A percentile compares a stretch with the other conserved stretches of the same genome.
Conservation (phyloP, 23 tunicate genomes). For the Botrylloides violaceus region DNA sequence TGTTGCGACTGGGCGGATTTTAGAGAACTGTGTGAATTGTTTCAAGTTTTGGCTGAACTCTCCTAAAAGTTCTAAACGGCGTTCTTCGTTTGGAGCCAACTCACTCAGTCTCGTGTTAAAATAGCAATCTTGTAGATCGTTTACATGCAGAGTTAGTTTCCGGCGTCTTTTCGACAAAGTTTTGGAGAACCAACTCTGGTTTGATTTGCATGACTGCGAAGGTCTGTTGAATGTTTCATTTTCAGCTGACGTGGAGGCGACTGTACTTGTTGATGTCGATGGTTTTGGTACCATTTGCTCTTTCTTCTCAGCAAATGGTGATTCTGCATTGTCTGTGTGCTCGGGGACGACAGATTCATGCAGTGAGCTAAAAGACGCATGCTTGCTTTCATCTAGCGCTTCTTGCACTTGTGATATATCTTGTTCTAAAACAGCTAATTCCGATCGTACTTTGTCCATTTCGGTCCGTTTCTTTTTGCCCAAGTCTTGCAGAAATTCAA, state of each 20-base stretch:
- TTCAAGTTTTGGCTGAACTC: slow-evolving; percentile 60
- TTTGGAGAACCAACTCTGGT: slow-evolving; percentile 54
- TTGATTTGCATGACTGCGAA: slow-evolving; percentile 36
- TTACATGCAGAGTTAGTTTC: slow-evolving; percentile 48
- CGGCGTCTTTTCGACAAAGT: slow-evolving; percentile 56
- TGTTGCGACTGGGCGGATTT: slow-evolving; percentile 69
- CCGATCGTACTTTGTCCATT: slow-evolving; percentile 42
- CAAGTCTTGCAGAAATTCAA: slow-evolving; percentile 70
- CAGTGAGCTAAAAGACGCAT: slow-evolving; percentile 20
- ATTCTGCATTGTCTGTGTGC: slow-evolving; percentile 4
- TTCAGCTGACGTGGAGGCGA: slow-evolving; percentile 2
- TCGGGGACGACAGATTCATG: slow-evolving; percentile 84
- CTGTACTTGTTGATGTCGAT: slow-evolving; percentile 1
- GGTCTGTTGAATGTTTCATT: slow-evolving; percentile 54
- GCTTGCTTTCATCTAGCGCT: slow-evolving; percentile 34
- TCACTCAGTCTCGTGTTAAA: slow-evolving; percentile 60
- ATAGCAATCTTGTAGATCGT: slow-evolving; percentile 79
- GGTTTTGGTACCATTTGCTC: slow-evolving; percentile 95
- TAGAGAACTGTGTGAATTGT: slow-evolving; percentile 71
- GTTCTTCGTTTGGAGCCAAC: slow-evolving; percentile 58
- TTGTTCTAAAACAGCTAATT: slow-evolving; percentile 53
- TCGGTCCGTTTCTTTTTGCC: slow-evolving; percentile 42
- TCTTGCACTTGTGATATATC: slow-evolving; percentile 63
- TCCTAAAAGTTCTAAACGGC: slow-evolving; percentile 44
- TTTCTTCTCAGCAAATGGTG: slow-evolving; percentile 38